Evolutionary conservation across 2,113 vertebrate species (phyloP).

Genomic region (Nesospiza acunhae): DNA sequence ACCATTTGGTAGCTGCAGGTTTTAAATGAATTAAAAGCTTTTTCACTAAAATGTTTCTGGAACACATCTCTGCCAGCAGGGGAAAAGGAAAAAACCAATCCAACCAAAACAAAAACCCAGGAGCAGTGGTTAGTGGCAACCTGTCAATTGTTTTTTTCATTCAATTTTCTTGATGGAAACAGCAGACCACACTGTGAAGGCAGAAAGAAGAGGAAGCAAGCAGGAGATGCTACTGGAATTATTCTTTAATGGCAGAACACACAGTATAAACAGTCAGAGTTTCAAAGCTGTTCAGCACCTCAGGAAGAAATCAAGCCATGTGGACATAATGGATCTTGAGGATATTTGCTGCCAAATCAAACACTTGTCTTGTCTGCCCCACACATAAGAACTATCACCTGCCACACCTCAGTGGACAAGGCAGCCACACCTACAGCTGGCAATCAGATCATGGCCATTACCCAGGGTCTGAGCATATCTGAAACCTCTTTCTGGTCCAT

Average conservation of each 20-base stretch:
- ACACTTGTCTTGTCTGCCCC: not conserved
- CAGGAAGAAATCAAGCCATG: not conserved
- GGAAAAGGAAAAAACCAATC: not conserved
- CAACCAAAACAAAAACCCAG: not conserved
- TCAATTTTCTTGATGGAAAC: not conserved
- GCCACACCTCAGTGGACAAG: not conserved
- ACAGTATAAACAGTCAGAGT: not conserved
- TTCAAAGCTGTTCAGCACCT: not conserved
- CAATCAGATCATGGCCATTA: not conserved
- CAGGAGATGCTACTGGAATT: not conserved
- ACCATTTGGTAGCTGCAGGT: conserved; percentile 10
- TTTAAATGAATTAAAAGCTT: conserved; percentile 66
- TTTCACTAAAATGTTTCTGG: conserved; percentile 53
- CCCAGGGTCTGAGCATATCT: not conserved
- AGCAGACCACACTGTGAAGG: not conserved
- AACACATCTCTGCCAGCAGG: not conserved
- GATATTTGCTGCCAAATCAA: not conserved
- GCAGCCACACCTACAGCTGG: not conserved
- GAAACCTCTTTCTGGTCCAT: not conserved
- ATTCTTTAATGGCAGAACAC: not conserved
- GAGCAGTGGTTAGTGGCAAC: not conserved
- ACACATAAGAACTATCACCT: not conserved
- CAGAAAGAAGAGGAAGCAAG: not conserved
- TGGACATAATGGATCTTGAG: not conserved
- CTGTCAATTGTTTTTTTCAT: not conserved